A percentile compares a stretch with the other conserved stretches of the same genome.
Evolutionary conservation across 1,140 invertebrate species (phyloP).

Genomic region (Hermetia illucens): DNA sequence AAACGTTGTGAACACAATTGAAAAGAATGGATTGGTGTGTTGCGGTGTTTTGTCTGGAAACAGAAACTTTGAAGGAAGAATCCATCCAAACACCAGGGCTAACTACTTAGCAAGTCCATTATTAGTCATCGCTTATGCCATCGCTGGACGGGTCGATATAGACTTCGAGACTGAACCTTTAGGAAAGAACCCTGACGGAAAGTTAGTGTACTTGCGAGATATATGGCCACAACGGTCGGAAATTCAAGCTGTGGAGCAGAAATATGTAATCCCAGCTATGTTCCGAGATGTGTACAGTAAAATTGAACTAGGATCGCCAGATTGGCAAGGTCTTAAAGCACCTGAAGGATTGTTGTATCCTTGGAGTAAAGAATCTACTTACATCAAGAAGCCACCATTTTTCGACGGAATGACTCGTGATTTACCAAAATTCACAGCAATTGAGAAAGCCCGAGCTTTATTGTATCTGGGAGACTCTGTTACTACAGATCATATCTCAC

Average conservation of each 20-base stretch:
- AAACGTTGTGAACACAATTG: constrained; percentile 80
- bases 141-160: constrained; percentile 86
- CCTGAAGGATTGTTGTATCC: constrained; percentile 76
- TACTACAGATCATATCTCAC: constrained; percentile 97
- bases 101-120: constrained; percentile 94
- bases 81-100: constrained; percentile 89
- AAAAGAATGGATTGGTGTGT: constrained; percentile 88
- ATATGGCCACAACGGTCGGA: constrained; percentile 91
- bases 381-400: constrained; percentile 95
- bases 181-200: constrained; percentile 53
- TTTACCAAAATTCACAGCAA: constrained; percentile 38
- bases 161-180: constrained; percentile 86
- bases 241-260: constrained; percentile 79
- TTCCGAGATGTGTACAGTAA: constrained; percentile 71
- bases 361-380: constrained; percentile 84
- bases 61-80: constrained; percentile 93
- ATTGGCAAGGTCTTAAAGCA: constrained; percentile 73
- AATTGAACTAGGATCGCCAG: constrained; percentile 69
- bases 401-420: constrained; percentile 72
- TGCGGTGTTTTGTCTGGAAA: constrained; percentile 93
- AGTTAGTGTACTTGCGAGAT: constrained; percentile 69
- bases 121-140: constrained; percentile 91
- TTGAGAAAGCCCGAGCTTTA: constrained; percentile 59
- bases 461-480: constrained; percentile 88
- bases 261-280: constrained; percentile 92